Evolutionary conservation across 2,113 vertebrate species (phyloP), one percentile per base, ranked within the genome.

Genomic region (Kryptolebias marmoratus): DNA sequence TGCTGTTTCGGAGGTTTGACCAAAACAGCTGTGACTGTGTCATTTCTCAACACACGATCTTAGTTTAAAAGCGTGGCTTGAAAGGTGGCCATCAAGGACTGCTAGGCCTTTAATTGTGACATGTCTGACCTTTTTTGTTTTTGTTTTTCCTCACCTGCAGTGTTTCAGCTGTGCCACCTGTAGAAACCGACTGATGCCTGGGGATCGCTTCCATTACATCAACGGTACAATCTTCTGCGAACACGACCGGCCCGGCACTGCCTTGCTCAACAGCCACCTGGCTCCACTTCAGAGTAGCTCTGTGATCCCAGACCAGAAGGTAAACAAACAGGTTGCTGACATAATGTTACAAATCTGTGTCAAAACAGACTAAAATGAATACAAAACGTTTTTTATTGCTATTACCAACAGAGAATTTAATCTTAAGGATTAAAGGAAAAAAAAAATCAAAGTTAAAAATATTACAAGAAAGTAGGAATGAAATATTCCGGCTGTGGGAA

Each of bases 141-240:
- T 1, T 54, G 1, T 5, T 9, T 15, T 15, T 16, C 13, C 42
- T 52, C 22, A 8, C 45, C 45, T 55, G 6, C 82, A 95, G 94
- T 95, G 94, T 89, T 95, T 95, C 92, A 94, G 90, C 70, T 95
- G 94, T 73, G 93, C 94, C 72, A 95, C 94, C 44, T 95, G 94
- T 80, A 91, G 93, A 80, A 95, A 93, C 90, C 82, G 94, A 55
- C 89, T 95, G 58, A 89, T 95, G 82, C 94, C 94, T 0, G 94
- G 94, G 0, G 94, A 95, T 71, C 91, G 94, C 36, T 95, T 95
- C 84, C 94, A 95, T 77, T 95, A 94, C 56, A 67, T 95, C 80
- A 94, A 94, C 10, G 94, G 94, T 50, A 92, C 93, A 55, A 94
- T 95, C 84, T 95, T 95, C 89, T 95, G 94, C 8, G 94, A 95